Base-by-base conservation (phyloP, 2,888 invertebrate genomes). In the Temnothorax ravouxi region DNA sequence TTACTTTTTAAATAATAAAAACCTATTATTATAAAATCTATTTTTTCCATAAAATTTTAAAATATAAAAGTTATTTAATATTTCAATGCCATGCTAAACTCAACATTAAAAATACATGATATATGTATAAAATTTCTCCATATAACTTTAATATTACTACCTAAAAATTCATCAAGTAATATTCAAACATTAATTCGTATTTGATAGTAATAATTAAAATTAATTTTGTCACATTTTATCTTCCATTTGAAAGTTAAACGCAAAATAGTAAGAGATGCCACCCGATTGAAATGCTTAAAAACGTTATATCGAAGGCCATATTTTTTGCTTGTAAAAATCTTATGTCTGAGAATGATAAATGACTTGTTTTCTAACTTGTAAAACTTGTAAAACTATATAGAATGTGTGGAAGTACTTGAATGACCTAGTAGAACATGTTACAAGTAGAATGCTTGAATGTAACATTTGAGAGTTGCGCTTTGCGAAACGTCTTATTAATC, bases 401-500 rank as follows among this genome's bases (percentile, higher is more conserved):
- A 76, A 44, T 77, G 56, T 25, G 18, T 13, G 29, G 34, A 44
- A 21, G 34, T 54, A 44, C 6, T 52, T 56, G 44, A 56, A 56
- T 56, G 44, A 69, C 47, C 15, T 69, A 34, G 38, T 62, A 50
- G 25, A 66, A 47, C 21, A 25, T 38, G 52, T 64, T 64, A 38
- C 76, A 52, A 54, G 47, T 71, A 59, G 79, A 71, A 50, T 71
- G 18, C 34, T 21, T 67, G 66, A n/a, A 67, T 71, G 54, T 25
- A 82, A 56, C 56, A 21, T 84, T 72, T 67, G 44, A 76, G n/a
- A 13, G 86, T 54, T 52, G 72, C 56, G 54, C 54, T 75, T 66
- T 52, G 25, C 54, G 21, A 64, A 52, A 25, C 47, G 44, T 74
- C 81, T 61, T 67, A 88, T 88, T 82, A 88, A 84, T 88, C 84